These are phyloP conservation scores for Notiomystis cincta DNA, from an alignment of 2,113 vertebrate species.

Conservation along the genomic window DNA sequence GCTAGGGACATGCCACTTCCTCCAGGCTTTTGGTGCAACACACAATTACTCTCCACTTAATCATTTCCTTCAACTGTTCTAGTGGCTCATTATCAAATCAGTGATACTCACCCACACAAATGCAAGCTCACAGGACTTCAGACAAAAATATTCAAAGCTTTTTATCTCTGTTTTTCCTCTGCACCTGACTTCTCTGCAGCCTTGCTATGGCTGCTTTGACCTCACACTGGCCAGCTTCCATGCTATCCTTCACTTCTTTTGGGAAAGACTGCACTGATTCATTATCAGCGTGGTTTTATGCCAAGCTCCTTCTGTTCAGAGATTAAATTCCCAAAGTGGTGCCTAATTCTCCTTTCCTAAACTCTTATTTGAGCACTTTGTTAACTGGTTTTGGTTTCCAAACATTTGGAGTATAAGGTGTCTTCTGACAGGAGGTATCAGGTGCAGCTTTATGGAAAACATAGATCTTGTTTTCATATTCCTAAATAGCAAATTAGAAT, in stretches of 20 bases:
- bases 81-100: background rate
- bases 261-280: background rate
- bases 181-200: background rate
- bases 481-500: slow-evolving; percentile 3
- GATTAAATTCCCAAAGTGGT: background rate
- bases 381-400: background rate
- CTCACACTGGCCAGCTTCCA: background rate
- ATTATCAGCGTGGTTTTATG: background rate
- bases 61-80: background rate
- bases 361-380: background rate
- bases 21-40: background rate
- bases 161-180: background rate
- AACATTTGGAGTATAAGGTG: background rate
- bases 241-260: background rate
- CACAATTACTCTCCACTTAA: background rate
- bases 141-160: background rate
- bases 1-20: background rate
- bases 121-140: background rate
- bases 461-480: background rate
- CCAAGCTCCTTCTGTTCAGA: background rate
- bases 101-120: background rate
- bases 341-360: background rate
- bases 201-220: background rate
- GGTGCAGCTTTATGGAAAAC: background rate
- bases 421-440: background rate